Conservation (phyloP, 2,888 invertebrate species). For the Dastarcus helophoroides region DNA sequence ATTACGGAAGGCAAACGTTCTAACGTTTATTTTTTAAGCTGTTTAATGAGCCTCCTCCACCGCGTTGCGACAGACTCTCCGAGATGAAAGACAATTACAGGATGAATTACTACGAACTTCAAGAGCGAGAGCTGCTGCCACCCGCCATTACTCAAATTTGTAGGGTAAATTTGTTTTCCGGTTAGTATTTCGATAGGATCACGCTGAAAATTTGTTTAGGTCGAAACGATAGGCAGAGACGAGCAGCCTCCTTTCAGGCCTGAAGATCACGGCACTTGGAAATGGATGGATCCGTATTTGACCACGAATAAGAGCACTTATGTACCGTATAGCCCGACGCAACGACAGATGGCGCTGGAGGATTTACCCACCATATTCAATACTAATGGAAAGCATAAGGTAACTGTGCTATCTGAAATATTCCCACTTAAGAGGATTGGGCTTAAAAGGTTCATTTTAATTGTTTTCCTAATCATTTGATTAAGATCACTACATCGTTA, state of each 20-base stretch:
- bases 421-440: no score
- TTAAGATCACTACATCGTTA: no score
- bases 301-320: slow-evolving; percentile 30
- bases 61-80: slow-evolving; percentile 18
- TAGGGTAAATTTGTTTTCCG: slow-evolving; percentile 23
- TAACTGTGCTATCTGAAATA: slow-evolving; percentile 10
- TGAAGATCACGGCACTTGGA: slow-evolving; percentile 30
- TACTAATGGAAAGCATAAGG: slow-evolving; percentile 24
- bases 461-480: no score
- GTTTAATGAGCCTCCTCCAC: slow-evolving; percentile 25
- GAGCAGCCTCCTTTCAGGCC: slow-evolving; percentile 33
- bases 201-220: no score
- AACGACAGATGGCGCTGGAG: slow-evolving; percentile 28
- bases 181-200: no score
- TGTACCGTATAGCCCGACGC: slow-evolving; percentile 25
- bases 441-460: no score
- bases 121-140: slow-evolving; percentile 18
- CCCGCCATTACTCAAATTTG: slow-evolving; percentile 24
- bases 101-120: slow-evolving; percentile 12
- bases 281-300: slow-evolving; percentile 35
- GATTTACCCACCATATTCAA: slow-evolving; percentile 36
- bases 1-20: no score
- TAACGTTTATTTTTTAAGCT: no score
- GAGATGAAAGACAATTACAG: slow-evolving; percentile 28
- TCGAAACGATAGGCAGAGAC: slow-evolving; percentile 29